Percentiles rank a stretch among this genome's conserved stretches.
These are phyloP conservation scores for Hylomyscus alleni DNA, from an alignment of 2,797 vertebrate genomes.

Conservation along the genomic window DNA sequence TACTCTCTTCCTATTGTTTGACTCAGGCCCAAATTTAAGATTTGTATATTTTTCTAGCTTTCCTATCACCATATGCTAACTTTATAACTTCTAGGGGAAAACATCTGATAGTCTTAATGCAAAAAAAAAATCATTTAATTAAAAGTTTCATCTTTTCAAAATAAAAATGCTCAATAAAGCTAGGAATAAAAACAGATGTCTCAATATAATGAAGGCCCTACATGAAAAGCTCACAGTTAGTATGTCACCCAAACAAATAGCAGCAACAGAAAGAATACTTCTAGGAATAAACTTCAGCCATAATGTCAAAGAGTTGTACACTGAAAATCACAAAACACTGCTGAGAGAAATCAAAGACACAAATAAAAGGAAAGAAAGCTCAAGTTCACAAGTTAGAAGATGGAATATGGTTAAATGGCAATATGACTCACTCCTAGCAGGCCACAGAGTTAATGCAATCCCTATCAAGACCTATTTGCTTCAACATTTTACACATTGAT, in stretches of 20 bases:
- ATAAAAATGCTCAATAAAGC: background rate
- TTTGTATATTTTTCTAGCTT: background rate
- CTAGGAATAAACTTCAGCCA: background rate
- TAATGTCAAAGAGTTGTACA: background rate
- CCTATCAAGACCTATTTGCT: background rate
- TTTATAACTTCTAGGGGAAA: background rate
- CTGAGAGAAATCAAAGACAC: background rate
- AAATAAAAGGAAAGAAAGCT: background rate
- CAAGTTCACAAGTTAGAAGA: background rate
- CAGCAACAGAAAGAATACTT: background rate
- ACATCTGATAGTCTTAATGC: background rate
- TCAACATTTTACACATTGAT: background rate
- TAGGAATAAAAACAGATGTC: background rate
- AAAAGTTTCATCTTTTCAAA: background rate
- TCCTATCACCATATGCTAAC: background rate
- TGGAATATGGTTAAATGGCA: background rate
- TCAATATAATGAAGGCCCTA: background rate
- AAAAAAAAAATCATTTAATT: background rate
- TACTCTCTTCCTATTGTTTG: background rate
- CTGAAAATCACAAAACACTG: background rate
- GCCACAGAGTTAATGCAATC: background rate
- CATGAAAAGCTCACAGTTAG: background rate
- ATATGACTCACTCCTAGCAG: background rate
- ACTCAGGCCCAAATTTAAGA: background rate
- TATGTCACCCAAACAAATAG: background rate